Percentiles rank a stretch among this genome's conserved stretches.
These are phyloP conservation scores for Oryzias woworae DNA, from an alignment of 2,113 vertebrate genomes.

Conservation along the genomic window DNA sequence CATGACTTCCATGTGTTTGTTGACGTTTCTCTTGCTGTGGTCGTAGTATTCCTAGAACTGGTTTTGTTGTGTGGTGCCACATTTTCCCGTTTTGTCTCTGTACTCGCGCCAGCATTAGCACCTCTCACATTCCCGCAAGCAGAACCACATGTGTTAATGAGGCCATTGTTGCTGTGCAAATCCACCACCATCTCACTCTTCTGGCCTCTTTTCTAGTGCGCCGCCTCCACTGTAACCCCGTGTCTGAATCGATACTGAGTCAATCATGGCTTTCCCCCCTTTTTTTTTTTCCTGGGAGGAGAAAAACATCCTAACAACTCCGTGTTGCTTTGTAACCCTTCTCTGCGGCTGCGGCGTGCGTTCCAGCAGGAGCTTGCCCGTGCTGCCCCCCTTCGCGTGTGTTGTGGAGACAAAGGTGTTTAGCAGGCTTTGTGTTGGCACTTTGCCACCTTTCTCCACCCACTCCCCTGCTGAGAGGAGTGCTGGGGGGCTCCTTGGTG, in stretches of 20 bases:
- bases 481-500: conserved; percentile 19
- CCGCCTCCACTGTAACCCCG: conserved; percentile 60
- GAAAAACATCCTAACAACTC: conserved; percentile 40
- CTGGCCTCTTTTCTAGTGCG: conserved; percentile 33
- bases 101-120: conserved; percentile 36
- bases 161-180: conserved; percentile 52
- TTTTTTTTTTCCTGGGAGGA: conserved; percentile 20
- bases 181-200: conserved; percentile 55
- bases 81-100: conserved; percentile 23
- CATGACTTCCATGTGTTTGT: no score
- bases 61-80: conserved; percentile 12
- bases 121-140: conserved; percentile 34
- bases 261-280: conserved; percentile 57
- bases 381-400: conserved; percentile 43
- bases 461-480: not conserved
- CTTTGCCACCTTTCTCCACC: conserved; percentile 68
- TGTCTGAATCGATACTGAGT: conserved; percentile 68
- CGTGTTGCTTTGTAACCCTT: conserved; percentile 34
- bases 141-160: conserved; percentile 59
- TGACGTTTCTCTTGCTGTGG: not conserved
- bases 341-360: conserved; percentile 26
- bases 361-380: conserved; percentile 49
- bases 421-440: conserved; percentile 68
- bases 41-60: conserved; percentile 35
- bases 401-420: conserved; percentile 76